A percentile compares a stretch with the other conserved stretches of the same genome.
Evolutionary conservation across 2,797 vertebrate genomes (phyloP).

Genomic region (Peromyscus nudipes): DNA sequence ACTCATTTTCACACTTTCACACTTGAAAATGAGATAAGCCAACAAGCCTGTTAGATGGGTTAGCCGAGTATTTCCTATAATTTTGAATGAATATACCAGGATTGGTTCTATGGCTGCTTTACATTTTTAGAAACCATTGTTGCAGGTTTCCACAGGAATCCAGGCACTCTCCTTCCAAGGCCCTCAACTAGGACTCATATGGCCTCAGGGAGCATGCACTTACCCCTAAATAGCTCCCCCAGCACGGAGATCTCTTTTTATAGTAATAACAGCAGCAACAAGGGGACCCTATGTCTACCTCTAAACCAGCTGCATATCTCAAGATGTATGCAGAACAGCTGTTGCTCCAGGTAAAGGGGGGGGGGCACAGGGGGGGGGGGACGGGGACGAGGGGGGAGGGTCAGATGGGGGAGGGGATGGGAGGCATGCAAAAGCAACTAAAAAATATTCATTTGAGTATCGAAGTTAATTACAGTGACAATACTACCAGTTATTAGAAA

Average conservation of each 20-base stretch:
- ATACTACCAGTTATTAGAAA: background rate
- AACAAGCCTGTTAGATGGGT: background rate
- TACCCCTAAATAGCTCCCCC: background rate
- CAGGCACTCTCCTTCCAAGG: background rate
- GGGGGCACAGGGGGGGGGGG: fast-evolving
- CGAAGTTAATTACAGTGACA: background rate
- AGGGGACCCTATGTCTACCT: background rate
- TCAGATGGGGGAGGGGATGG: fast-evolving
- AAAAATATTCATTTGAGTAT: background rate
- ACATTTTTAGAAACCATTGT: background rate
- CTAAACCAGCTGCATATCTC: background rate
- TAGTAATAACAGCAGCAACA: background rate
- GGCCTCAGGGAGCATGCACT: too few species aligned
- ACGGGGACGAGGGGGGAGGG: fast-evolving
- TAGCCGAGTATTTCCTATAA: background rate
- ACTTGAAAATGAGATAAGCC: background rate
- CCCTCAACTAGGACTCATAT: background rate
- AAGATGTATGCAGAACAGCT: background rate
- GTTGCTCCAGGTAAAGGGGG: background rate
- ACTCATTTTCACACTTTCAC: background rate
- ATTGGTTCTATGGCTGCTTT: background rate
- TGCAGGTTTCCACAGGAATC: background rate
- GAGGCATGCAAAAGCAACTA: background rate
- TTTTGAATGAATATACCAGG: background rate
- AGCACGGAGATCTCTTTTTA: background rate